phyloP scores from a whole-genome alignment of 2,113 vertebrate genomes.

The Tauraco erythrolophus region DNA sequence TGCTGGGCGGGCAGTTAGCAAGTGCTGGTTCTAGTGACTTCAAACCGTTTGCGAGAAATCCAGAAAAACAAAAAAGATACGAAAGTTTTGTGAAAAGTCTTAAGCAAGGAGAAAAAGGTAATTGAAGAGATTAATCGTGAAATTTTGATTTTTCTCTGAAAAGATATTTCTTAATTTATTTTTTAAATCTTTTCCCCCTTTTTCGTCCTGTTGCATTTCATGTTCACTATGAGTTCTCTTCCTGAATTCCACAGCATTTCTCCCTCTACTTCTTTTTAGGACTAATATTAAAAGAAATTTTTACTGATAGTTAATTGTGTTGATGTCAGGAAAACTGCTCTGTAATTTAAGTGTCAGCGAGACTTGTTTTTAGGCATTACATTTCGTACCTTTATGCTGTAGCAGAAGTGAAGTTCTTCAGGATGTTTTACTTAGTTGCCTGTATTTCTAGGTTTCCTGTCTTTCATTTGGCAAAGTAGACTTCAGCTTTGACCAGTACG shows the following conservation, averaged over 20 bases:
- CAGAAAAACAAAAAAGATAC: conserved; percentile 91
- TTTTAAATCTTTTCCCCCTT: fast-evolving
- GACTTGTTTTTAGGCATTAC: not conserved
- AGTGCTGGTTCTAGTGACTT: conserved; percentile 77
- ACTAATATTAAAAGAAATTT: not conserved
- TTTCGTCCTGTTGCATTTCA: not conserved
- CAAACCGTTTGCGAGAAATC: conserved; percentile 88
- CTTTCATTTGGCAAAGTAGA: not conserved
- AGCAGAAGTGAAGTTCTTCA: not conserved
- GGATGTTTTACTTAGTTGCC: not conserved
- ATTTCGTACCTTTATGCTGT: not conserved
- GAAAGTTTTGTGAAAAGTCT: conserved; percentile 85
- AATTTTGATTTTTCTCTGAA: not conserved
- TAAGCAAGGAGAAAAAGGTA: conserved; percentile 86
- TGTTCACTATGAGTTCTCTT: not conserved
- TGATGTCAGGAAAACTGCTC: not conserved
- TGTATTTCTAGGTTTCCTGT: not conserved
- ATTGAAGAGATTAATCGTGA: not conserved
- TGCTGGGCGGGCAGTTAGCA: not conserved
- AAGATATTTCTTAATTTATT: not conserved
- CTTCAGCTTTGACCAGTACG: not conserved
- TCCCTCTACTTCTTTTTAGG: not conserved
- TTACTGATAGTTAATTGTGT: not conserved
- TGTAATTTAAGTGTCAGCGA: not conserved
- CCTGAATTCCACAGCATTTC: not conserved